Base-by-base conservation (phyloP, 2,113 vertebrate genomes). In the Chaenogobius annularis region DNA sequence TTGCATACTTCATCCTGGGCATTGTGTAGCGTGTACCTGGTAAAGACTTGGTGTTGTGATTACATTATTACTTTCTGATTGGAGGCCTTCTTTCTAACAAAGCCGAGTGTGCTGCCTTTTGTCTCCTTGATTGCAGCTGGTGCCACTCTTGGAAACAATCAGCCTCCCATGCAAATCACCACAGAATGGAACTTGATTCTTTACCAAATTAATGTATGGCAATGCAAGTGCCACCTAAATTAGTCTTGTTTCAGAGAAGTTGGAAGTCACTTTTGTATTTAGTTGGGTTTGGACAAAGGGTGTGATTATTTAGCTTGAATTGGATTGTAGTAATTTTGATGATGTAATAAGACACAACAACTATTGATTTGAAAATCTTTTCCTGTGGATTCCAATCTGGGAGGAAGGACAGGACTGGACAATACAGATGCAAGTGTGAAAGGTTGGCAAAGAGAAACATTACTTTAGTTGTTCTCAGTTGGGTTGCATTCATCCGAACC, bases 41-140 rank as follows among this genome's bases (percentile, higher is more conserved):
- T 69, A 66, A 43, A 73, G 72, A 23, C 68, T 84, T 79, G 68
- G 31, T 64, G 23, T 70, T 74, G 72, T 86, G 89, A 89, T 86
- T 83, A 75, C 79, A 82, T 84, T 85, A 80, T 85, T 80, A 69
- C 70, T 56, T 63, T 75, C 81, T 89, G 86, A 88, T 86, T 89
- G 79, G 74, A 77, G 81, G 70, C 66, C 44, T 74, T 80, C 65
- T 75, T 43, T 75, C 67, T 63, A 80, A 82, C 73, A 83, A 85
- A 68, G 52, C 70, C 15, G 71, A 31, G 48, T 54, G 73, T 58
- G 15, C n/a, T 83, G 66, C 72, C 80, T 78, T 81, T 79, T 80
- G 73, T 83, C 76, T 81, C 54, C 80, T 43, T 84, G 87, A 88
- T 88, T 89, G 83, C 74, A 15, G 54, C 79, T 50, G 50, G 44